Percentiles rank a stretch among this genome's conserved stretches.
Conservation (phyloP, 2,797 vertebrate genomes). For the Hippopotamyrus pictus region DNA sequence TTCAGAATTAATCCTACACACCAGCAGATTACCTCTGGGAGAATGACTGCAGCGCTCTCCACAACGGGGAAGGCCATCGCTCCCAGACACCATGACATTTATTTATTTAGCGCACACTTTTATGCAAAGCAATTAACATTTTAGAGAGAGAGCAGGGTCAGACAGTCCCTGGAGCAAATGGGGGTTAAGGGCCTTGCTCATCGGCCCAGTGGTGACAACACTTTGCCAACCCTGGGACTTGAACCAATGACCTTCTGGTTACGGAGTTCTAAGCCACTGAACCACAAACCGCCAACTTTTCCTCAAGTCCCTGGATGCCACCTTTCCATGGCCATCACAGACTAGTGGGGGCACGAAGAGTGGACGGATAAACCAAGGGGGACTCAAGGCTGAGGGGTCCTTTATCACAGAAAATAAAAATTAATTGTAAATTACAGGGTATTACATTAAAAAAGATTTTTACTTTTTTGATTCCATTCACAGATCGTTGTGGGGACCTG, state of each 20-base stretch:
- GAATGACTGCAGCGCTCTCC: neutral
- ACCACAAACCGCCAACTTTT: neutral
- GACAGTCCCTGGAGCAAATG: neutral
- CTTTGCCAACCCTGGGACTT: neutral
- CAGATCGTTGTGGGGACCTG: neutral
- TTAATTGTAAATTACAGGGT: neutral
- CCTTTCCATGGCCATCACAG: neutral
- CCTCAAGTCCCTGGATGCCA: neutral
- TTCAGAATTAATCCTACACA: neutral
- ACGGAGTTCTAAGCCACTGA: neutral
- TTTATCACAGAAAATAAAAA: neutral
- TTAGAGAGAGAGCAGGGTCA: neutral
- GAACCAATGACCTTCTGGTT: neutral
- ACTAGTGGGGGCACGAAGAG: too few relatives aligned
- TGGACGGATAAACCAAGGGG: neutral
- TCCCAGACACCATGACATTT: neutral
- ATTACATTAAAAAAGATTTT: neutral
- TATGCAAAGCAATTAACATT: neutral
- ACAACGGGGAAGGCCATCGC: neutral
- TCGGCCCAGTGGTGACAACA: neutral
- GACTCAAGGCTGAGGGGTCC: neutral
- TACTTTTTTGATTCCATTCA: neutral
- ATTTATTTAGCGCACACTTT: neutral
- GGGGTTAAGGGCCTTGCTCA: neutral
- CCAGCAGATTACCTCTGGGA: slow-evolving; percentile 12